Evolutionary conservation across 92 coral and sea anemone species (phyloP), one percentile per base, ranked within the genome.

Genomic region (Hydrozoanthus gracilis): DNA sequence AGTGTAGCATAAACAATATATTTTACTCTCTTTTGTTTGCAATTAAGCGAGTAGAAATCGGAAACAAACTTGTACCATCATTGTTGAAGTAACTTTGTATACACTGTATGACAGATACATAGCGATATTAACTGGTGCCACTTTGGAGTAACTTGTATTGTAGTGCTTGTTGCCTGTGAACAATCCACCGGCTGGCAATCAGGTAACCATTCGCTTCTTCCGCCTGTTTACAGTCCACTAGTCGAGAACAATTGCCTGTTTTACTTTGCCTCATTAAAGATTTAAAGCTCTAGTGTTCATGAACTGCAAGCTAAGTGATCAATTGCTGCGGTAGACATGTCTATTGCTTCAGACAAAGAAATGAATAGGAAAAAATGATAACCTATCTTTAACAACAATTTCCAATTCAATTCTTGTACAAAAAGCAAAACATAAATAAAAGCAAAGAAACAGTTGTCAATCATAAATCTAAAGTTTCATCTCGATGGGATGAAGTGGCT

Each of bases 241-340:
- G 74, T 65, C 74, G 7, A 49, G 85, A 80, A 80, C 85, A 80
- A 80, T 80, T 49, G 72, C 58, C 10, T 79, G 84, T 79, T 80
- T 47, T 74, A 39, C 46, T 58, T 10, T 64, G 18, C 46, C 85
- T 80, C 74, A 80, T 80, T 80, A 80, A 80, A 62, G 62, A 80
- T 80, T 80, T 80, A 80, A 80, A 80, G 69, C 49, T 80, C 85
- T 80, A 80, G 85, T 80, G 85, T 65, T 4, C 73, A 14, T 80
- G 66, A 80, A 80, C 39, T 66, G 62, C 15, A 62, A 49, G 12
- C 45, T 44, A 66, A 80, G 85, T 80, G 85, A 64, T 80, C 85
- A 80, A 64, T 67, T 64, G 73, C 48, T 80, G 48, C 46, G 49
- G 64, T 65, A 65, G 85, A 48, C 75, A 14, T 46, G 85, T 80